Evolutionary conservation across 2,888 invertebrate species (phyloP), one percentile per base, ranked within the genome.

Genomic region (Endotricha flammealis): DNA sequence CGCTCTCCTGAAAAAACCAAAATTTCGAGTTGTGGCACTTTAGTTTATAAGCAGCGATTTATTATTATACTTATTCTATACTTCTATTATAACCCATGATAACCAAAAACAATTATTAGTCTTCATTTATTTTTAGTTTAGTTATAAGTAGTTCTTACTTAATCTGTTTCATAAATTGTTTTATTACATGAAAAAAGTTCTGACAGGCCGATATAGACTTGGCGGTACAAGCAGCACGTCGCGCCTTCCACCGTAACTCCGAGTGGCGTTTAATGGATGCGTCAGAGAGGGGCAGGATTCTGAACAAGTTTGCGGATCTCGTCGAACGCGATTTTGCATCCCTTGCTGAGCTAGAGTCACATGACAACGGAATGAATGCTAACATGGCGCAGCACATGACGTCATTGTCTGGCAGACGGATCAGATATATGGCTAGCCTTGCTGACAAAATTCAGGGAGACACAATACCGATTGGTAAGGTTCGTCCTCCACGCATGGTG

Each of bases 331-430:
- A 97, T 69, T 72, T 85, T 1, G 79, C 83, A 3, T 94, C 95
- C 53, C 62, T 96, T 27, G 91, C 93, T 25, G 93, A 94, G 53
- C 79, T 97, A 57, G 97, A 97, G 82, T 95, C 97, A 0, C 72
- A 95, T 42, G 95, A 99, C 70, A 97, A 96, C 76, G 97, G 97
- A 12, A 96, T 95, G 76, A 92, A 96, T 0, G 91, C 90, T 57
- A 65, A 76, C 4, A 74, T 87, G 46, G 82, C 92, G 88, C 88
- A 44, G 59, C 56, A 8, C 79, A 88, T 49, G 90, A 90, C 0
- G 64, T 74, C 20, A 20, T 2, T 0, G 54, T 68, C 42, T 64
- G 87, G 35, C 62, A 89, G 35, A 73, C 79, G 31, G 75, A 64
- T 93, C 2, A 90, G 94, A 13, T 97, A 96, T 60, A 91, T 92